Conservation (phyloP, 1,140 invertebrate species). For the Dreissena rostriformis region DNA sequence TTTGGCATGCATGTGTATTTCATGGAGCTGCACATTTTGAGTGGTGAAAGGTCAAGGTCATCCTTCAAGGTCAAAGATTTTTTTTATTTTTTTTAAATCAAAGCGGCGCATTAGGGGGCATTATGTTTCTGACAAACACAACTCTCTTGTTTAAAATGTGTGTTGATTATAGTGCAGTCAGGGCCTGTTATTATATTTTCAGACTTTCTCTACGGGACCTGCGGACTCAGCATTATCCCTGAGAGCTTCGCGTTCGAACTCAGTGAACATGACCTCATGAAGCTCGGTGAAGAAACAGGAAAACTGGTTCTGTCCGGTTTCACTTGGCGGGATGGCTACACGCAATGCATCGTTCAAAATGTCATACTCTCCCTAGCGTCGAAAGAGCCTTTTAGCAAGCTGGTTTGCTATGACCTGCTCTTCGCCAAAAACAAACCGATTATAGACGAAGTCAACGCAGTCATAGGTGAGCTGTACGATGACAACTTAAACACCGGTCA, state of each 20-base stretch:
- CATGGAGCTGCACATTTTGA: too few relatives aligned
- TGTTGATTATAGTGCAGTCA: neutral
- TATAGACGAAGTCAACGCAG: constrained; percentile 57
- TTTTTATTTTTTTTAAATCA: too few relatives aligned
- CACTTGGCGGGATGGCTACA: constrained; percentile 70
- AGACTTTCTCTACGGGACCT: constrained; percentile 72
- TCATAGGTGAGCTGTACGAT: constrained; percentile 58
- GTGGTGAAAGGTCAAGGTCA: too few relatives aligned
- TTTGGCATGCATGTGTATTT: too few relatives aligned
- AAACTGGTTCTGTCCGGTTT: constrained; percentile 64
- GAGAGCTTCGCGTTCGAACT: constrained; percentile 60
- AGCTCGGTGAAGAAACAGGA: constrained; percentile 60
- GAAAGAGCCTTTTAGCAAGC: constrained; percentile 53
- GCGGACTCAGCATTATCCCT: constrained; percentile 22
- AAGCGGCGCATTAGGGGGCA: too few relatives aligned
- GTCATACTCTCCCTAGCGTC: constrained; percentile 59
- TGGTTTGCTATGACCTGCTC: constrained; percentile 59
- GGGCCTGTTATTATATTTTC: constrained; percentile 37
- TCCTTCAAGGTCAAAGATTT: too few relatives aligned
- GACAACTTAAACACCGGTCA: neutral
- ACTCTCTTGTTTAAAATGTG: too few relatives aligned
- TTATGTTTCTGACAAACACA: too few relatives aligned
- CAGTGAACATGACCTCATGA: constrained; percentile 53
- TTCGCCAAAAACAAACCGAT: constrained; percentile 35
- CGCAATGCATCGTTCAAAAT: constrained; percentile 74